phyloP scores from a whole-genome alignment of 2,888 invertebrate species.

The Pachymerium ferrugineum region DNA sequence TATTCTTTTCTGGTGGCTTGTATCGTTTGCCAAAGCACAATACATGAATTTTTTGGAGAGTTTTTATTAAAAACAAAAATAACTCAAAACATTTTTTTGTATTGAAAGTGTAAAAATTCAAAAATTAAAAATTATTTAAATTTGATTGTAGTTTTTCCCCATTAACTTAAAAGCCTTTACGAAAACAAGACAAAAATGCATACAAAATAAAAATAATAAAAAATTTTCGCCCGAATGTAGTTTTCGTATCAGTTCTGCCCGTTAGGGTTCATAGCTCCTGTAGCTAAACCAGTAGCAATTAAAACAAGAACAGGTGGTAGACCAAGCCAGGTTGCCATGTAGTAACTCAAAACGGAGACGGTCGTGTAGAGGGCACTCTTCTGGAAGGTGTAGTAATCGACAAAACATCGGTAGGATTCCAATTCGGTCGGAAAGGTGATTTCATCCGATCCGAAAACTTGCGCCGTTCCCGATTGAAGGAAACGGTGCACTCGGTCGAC shows the following conservation, averaged over 20 bases:
- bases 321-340: neutral
- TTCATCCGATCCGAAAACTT: neutral
- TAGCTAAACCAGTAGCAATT: neutral
- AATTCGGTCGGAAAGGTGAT: neutral
- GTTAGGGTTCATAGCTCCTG: neutral
- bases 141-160: neutral
- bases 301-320: neutral
- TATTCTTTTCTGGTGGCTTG: slow-evolving; percentile 76
- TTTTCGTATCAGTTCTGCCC: neutral
- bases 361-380: neutral
- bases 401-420: neutral
- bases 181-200: neutral
- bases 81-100: neutral
- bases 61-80: slow-evolving; percentile 8
- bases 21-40: slow-evolving; percentile 71
- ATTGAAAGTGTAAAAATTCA: neutral
- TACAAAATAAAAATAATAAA: neutral
- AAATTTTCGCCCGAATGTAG: neutral
- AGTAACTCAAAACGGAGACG: slow-evolving; percentile 7
- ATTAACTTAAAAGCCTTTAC: neutral
- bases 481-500: neutral
- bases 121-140: neutral
- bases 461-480: neutral
- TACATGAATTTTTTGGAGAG: neutral
- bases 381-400: neutral